Evolutionary conservation across 2,888 invertebrate species (phyloP), one percentile per base, ranked within the genome.

Genomic region (Magallana nippona): DNA sequence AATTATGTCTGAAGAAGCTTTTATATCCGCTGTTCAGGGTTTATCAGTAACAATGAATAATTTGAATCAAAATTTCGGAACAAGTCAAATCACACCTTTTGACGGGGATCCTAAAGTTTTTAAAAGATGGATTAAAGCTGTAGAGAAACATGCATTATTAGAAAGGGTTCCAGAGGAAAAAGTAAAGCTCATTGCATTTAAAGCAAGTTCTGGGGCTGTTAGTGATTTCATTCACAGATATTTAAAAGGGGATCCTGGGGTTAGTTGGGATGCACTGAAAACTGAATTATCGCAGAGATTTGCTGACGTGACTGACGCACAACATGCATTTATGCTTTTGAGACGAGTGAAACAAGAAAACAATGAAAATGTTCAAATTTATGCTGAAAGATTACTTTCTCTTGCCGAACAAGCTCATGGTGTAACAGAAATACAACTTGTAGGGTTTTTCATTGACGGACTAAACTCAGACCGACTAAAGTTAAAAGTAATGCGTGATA

Each of bases 401-500:
- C 17, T 84, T 13, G 85, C 83, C 1, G 82, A 83, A 55, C 85
- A 88, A 2, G 56, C 10, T 1, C 11, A 19, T 22, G 11, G 13
- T 55, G 19, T 62, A n/a, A 58, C 82, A 5, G 82, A 86, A 19
- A 62, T 58, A 57, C 86, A 86, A 80, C 55, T 88, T 15, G 57
- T 86, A 11, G 77, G 62, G 10, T 86, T 82, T 55, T 88, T 85
- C 22, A 57, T 84, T 13, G 85, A 86, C 81, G 86, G 85, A 1
- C 79, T 85, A 0, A 13, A 15, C 1, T 22, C 80, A 10, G 85
- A 84, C 80, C 57, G 81, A 19, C 27, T 86, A n/a, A 84, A 84
- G 83, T 55, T 86, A 22, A 85, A 85, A 81, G 22, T 86, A 11
- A 86, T 87, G 86, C 10, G 86, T 17, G 81, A 85, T 2, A 81